A percentile compares a stretch with the other conserved stretches of the same genome.
These are phyloP conservation scores for Tamandua tetradactyla DNA, from an alignment of 2,797 vertebrate species.

Conservation along the genomic window DNA sequence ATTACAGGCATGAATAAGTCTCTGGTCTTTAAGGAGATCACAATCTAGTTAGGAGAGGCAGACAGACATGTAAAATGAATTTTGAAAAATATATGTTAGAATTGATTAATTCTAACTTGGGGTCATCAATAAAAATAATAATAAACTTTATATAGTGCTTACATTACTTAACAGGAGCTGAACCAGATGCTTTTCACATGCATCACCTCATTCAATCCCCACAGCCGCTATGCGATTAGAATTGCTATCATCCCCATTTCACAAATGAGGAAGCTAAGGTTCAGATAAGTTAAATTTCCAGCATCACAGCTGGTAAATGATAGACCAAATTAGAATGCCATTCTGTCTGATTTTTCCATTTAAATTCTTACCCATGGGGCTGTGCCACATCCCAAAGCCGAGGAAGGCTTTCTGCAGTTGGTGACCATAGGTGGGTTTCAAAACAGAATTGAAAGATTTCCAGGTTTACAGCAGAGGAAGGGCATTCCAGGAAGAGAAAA, in stretches of 20 bases:
- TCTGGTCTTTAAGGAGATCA: conserved; percentile 9
- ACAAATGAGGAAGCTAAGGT: neutral
- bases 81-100: neutral
- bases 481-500: neutral
- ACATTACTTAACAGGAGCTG: neutral
- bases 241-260: neutral
- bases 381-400: neutral
- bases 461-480: neutral
- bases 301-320: neutral
- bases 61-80: conserved; percentile 7
- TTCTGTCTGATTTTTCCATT: neutral
- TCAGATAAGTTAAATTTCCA: neutral
- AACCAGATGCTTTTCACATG: neutral
- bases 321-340: neutral
- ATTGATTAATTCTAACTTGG: neutral
- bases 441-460: neutral
- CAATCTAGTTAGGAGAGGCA: neutral
- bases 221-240: neutral
- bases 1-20: neutral
- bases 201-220: neutral
- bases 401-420: neutral
- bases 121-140: neutral
- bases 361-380: neutral
- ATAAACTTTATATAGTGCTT: neutral
- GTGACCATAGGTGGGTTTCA: neutral